phyloP scores from a whole-genome alignment of 2,113 vertebrate species.

The Dasyurus viverrinus region DNA sequence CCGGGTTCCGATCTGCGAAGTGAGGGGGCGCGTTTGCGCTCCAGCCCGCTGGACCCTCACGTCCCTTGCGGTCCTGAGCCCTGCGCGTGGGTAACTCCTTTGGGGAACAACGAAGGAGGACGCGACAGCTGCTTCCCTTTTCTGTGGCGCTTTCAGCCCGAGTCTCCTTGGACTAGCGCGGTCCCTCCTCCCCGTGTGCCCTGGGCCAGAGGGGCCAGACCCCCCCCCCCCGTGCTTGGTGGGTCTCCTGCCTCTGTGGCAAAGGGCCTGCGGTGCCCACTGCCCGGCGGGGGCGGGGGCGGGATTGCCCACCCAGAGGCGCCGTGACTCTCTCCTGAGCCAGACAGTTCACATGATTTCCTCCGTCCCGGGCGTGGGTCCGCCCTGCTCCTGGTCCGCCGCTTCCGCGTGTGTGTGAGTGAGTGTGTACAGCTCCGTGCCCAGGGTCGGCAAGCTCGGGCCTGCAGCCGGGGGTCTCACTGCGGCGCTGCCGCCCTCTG shows the following conservation, averaged over 20 bases:
- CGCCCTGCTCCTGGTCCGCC: background rate
- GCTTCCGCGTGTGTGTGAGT: background rate
- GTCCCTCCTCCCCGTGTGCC: background rate
- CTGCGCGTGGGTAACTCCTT: background rate
- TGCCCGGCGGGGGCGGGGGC: no score
- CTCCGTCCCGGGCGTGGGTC: background rate
- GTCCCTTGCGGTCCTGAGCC: background rate
- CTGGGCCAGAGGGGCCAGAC: background rate
- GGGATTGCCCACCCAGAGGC: background rate
- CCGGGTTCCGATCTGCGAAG: no score
- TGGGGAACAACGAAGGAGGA: background rate
- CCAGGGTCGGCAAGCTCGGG: background rate
- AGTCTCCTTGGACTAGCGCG: background rate
- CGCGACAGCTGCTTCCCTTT: background rate
- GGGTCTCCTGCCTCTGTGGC: no score
- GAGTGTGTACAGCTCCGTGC: no score
- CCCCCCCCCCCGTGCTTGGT: no score
- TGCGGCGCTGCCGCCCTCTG: background rate
- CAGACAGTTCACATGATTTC: background rate
- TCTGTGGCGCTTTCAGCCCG: background rate
- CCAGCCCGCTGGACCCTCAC: fast-evolving
- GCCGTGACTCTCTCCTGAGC: background rate
- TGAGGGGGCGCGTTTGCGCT: no score
- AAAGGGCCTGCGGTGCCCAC: no score
- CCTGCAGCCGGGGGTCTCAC: background rate